Base-by-base conservation (phyloP, 2,888 invertebrate genomes). In the Mamestra brassicae region DNA sequence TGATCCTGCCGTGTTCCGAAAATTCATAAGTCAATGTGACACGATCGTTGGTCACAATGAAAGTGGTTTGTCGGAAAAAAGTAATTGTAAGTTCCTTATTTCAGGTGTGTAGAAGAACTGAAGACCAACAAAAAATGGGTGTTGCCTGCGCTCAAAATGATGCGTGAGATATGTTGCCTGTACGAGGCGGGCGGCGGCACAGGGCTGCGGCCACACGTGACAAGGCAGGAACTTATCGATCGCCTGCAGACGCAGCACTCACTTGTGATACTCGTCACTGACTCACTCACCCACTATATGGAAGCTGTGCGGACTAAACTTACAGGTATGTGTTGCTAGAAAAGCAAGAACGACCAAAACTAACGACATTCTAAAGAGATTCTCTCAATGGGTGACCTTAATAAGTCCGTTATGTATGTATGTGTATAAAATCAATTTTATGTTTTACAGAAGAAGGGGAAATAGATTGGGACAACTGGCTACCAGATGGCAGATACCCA, bases 91-190 rank as follows among this genome's bases (percentile, higher is more conserved):
- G 26, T 60, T 50, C 72, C 1, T 74, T 26, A 72, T 57, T 61
- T 17, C 66, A 96, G 96, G 80, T 99, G 99, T 93, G 99, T 99
- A n/a, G 99, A 99, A 85, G 99, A 99, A 93, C 94, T 99, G 77
- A 98, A 98, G 92, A 97, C 97, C 69, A 98, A 98, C 60, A 98
- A 98, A 89, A 98, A 97, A 83, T 99, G 99, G 99, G 99, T 98
- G 36, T 93, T 99, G 88, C 99, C 99, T 1, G 99, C 99, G 6
- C 96, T 99, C 83, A 99, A 99, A 93, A 98, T 99, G 95, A 99
- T 99, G 93, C 97, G 98, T 54, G 99, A 99, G 94, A 99, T 99
- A 86, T 99, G 99, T 93, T 98, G 98, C 90, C 97, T 99, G 86
- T 99, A 99, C 93, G 99, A 99, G 96, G 98, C 98, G 60, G 98